A percentile compares a stretch with the other conserved stretches of the same genome.
phyloP scores from a whole-genome alignment of 2,888 invertebrate species.

The Leucoma salicis region DNA sequence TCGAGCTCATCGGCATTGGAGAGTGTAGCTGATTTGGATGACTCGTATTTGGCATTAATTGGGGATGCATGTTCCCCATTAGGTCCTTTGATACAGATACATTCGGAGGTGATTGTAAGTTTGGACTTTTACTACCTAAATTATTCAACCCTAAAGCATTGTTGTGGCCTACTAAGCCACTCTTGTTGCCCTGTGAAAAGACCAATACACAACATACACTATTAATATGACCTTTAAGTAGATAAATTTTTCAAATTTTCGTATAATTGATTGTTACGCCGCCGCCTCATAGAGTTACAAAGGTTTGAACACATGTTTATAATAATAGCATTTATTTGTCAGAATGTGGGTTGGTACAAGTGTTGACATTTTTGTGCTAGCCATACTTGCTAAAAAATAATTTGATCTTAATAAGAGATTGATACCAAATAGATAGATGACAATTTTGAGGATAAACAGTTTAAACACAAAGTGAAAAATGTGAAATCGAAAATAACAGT shows the following conservation, averaged over 20 bases:
- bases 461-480: no score
- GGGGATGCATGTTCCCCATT: conserved; percentile 86
- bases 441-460: no score
- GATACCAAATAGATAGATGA: no score
- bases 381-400: no score
- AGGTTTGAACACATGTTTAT: no score
- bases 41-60: conserved; percentile 89
- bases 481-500: no score
- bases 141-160: conserved; percentile 88
- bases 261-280: background rate
- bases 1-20: conserved; percentile 86
- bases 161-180: conserved; percentile 86
- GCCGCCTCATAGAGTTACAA: no score
- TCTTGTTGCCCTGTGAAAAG: conserved; percentile 86
- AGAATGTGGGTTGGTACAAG: no score
- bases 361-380: no score
- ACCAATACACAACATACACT: conserved; percentile 67
- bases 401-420: no score
- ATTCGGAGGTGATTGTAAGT: conserved; percentile 92
- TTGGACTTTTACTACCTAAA: conserved; percentile 91
- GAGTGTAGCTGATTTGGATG: conserved; percentile 82
- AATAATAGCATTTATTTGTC: no score
- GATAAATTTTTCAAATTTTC: conserved; percentile 12
- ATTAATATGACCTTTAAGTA: conserved; percentile 48
- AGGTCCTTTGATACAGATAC: conserved; percentile 91